Base-by-base conservation (phyloP, 2,888 invertebrate species). In the Gibbula magus region DNA sequence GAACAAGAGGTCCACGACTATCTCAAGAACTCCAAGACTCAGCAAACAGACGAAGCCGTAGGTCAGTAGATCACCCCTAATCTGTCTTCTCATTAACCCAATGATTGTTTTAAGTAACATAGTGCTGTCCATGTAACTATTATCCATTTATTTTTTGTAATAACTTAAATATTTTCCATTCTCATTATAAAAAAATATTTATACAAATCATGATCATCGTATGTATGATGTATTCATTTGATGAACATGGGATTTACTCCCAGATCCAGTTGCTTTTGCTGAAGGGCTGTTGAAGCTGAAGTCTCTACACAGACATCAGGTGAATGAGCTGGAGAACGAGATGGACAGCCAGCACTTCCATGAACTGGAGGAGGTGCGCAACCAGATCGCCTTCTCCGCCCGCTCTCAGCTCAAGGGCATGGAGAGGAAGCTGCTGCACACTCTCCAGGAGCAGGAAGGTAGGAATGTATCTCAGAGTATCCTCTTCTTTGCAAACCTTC, bases 341-440 rank as follows among this genome's bases (percentile, higher is more conserved):
- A 83, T 91, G 75, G 92, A 92, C 81, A 79, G 79, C 7, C 89
- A 90, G 73, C 88, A 92, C 61, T 88, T 88, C 0, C 75, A 83
- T 7, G 89, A 92, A 73, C 84, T 92, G 45, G 82, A 83, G 16
- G 82, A 86, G 29, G 79, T 90, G 18, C 82, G 89, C 8, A 85
- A 88, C 5, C 81, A 87, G 35, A 74, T 90, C 0, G 81, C 83
- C 8, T 81, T 86, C 13, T 82, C 87, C 29, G 88, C 88, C 5
- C 84, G 89, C 70, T 82, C 85, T 4, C 86, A 89, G 56, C 83
- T 90, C n/a, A 81, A 82, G 20, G 78, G 32, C n/a, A 79, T 85
- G 8, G 85, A 85, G 78, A 79, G 74, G 45, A 82, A 78, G n/a
- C 77, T 89, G 18, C 61, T 86, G 25, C 79, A 82, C 5, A 88